Evolutionary conservation across 2,797 vertebrate genomes (phyloP), one percentile per base, ranked within the genome.

Genomic region (Chelonia mydas): DNA sequence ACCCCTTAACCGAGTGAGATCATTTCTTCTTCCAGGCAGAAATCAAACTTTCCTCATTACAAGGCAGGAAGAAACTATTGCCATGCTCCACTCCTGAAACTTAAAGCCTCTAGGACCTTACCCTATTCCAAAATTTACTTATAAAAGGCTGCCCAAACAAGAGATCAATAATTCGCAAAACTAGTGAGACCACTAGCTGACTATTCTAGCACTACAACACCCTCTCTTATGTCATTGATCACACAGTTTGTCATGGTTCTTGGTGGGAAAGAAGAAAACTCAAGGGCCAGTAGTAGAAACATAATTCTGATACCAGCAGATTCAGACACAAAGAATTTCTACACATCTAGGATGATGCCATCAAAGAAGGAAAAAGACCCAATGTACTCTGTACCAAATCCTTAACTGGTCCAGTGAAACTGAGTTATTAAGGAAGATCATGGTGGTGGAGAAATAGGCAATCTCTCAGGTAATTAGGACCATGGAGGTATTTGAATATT

Each of bases 311-410:
- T 41, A 27, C 23, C 41, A 27, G 21, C 41, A 74, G 23, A 12
- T 45, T 41, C 41, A 74, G 23, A 45, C 13, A 55, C 9, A 81
- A 31, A 6, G 2, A 57, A 31, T 45, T 82, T 1, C 1, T 84
- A 2, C 19, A 59, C 54, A n/a, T 0, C 16, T 65, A 84, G 47
- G 0, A 1, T n/a, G 84, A 10, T 45, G 11, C 11, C 51, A 45
- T 16, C 5, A 88, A 78, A 37, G 15, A 89, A 3, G 13, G 1
- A 27, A 1, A 77, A 83, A 1, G 2, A 17, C 31, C 16, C 8
- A 7, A 25, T n/a, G 76, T n/a, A 1, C 3, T 6, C 54, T 13
- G 28, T 33, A 2, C 1, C 33, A 65, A 33, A 61, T 61, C 31
- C 59, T 4, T 16, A 61, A 33, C 15, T 61, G 31, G 28, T 61